Evolutionary conservation across 1,140 invertebrate species (phyloP), one percentile per base, ranked within the genome.

Genomic region (Ceratoteleas bidentatus): DNA sequence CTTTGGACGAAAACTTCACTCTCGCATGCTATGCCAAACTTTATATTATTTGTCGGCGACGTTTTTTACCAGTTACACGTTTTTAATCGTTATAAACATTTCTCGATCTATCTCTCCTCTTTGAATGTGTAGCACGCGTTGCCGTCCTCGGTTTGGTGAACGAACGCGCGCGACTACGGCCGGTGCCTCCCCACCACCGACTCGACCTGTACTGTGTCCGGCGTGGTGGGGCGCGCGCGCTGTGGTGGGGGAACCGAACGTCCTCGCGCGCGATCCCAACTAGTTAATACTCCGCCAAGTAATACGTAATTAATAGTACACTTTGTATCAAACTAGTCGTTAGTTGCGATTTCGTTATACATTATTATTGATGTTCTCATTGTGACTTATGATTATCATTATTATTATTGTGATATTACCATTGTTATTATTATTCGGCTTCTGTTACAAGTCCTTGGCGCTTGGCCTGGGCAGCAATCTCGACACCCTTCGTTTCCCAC

Each of bases 261-360:
- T 74, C 64, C 74, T 83, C 64, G 82, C 68, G 62, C 73, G 24
- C 3, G 34, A 75, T 50, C 15, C 58, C 58, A 58, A 70, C 76
- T 34, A 76, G 75, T 74, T 84, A 83, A 80, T 65, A 80, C 73
- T 86, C 40, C 84, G 86, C 85, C 83, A 84, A 88, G 88, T 90
- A 89, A 88, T 89, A 88, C 84, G 84, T 90, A 89, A 87, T 79
- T 74, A 86, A 86, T 78, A 79, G 65, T 73, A 86, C 83, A 86
- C 85, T 84, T 88, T 84, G 84, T 87, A 85, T 86, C 66, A 81
- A 86, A 89, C 86, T 89, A 88, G 86, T 88, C 85, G 85, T 88
- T 89, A 89, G 88, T 87, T 87, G 86, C 87, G 87, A 87, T 85
- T 88, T 87, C 85, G 85, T 77, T 87, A 80, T 77, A 87, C 77